These are phyloP conservation scores for Sminthopsis crassicaudata DNA, from an alignment of 2,113 vertebrate genomes.

Conservation along the genomic window DNA sequence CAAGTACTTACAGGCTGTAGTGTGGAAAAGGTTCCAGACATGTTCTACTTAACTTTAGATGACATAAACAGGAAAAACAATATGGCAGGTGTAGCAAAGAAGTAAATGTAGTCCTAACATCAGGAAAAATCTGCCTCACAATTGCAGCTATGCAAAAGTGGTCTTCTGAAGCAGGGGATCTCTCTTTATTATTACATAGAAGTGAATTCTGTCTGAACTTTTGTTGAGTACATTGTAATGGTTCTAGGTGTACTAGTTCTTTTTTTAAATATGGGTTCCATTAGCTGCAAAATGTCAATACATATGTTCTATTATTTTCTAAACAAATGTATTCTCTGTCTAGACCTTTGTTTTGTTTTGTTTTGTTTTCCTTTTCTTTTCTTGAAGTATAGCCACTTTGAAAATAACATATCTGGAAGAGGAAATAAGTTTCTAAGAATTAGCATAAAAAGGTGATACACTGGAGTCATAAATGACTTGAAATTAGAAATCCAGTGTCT, in stretches of 20 bases:
- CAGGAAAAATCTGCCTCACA: neutral
- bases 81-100: neutral
- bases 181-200: neutral
- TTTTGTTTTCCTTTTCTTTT: no score
- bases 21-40: neutral
- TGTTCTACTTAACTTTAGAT: neutral
- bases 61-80: neutral
- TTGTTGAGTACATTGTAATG: neutral
- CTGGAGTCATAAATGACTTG: neutral
- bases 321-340: neutral
- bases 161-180: neutral
- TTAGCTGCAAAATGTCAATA: neutral
- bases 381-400: no score
- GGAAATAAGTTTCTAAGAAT: neutral
- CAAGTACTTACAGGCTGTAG: neutral
- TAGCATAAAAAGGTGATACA: neutral
- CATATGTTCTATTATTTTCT: neutral
- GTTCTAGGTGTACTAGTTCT: neutral
- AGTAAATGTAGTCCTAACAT: neutral
- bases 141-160: neutral
- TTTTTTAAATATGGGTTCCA: neutral
- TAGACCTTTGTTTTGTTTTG: no score
- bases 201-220: neutral
- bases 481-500: neutral
- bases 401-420: neutral